A percentile compares a stretch with the other conserved stretches of the same genome.
Evolutionary conservation across 2,888 invertebrate species (phyloP).

Genomic region (Megastigmus dorsalis): DNA sequence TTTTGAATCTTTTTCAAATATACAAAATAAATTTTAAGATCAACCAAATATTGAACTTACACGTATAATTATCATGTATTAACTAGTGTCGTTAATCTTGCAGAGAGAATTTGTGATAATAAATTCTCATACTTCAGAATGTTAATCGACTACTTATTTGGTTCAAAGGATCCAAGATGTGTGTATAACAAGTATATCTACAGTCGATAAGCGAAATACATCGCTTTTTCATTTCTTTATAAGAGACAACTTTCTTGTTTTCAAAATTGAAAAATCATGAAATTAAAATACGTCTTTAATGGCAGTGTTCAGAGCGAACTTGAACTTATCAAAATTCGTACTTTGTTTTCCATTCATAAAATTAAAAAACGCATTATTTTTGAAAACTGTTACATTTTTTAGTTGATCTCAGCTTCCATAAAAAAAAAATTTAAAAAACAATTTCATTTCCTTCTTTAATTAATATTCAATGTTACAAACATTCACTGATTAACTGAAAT

Average conservation of each 20-base stretch:
- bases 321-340: background rate
- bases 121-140: background rate
- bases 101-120: background rate
- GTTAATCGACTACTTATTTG: background rate
- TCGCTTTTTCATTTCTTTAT: conserved; percentile 3
- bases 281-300: conserved; percentile 2
- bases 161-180: conserved; percentile 12
- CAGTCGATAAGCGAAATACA: background rate
- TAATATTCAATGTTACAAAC: no score
- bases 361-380: no score
- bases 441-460: no score
- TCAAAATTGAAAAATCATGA: background rate
- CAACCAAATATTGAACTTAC: background rate
- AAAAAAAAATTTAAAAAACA: no score
- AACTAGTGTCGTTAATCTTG: background rate
- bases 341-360: no score
- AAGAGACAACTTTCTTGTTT: background rate
- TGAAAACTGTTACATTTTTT: no score
- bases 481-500: no score
- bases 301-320: conserved; percentile 7
- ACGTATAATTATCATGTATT: background rate
- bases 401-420: no score
- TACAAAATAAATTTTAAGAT: background rate
- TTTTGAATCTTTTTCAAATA: background rate
- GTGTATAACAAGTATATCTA: conserved; percentile 20